Conservation (phyloP, 2,888 invertebrate genomes). For the Pachydiplax longipennis region DNA sequence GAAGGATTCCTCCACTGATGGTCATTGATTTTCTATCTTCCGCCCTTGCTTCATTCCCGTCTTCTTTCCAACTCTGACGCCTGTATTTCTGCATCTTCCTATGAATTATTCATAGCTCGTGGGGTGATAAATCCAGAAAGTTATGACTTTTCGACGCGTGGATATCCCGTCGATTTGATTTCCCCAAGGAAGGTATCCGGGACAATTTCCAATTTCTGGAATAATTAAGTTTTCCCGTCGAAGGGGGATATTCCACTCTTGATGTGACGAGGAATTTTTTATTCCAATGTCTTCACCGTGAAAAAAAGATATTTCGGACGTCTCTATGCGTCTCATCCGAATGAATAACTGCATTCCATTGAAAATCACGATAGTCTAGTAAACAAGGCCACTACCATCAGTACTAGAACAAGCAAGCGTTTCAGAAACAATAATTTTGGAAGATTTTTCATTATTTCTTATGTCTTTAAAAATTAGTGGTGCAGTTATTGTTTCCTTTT, state of each 20-base stretch:
- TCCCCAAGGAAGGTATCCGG: not conserved
- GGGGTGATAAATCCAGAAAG: not conserved
- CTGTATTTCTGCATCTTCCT: not conserved
- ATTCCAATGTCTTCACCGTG: not conserved
- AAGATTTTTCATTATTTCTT: too few relatives aligned
- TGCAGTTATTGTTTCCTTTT: too few relatives aligned
- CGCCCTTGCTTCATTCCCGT: not conserved
- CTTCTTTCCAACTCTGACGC: not conserved
- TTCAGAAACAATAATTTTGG: too few relatives aligned
- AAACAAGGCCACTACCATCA: too few relatives aligned
- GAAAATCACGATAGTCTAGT: not conserved
- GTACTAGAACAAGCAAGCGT: too few relatives aligned
- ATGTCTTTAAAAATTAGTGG: too few relatives aligned
- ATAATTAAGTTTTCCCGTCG: conserved; percentile 11
- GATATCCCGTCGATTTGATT: conserved; percentile 33
- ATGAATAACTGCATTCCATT: not conserved
- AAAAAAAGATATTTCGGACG: not conserved
- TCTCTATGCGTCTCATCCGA: not conserved
- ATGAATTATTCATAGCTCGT: not conserved
- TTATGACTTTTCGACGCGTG: conserved; percentile 11
- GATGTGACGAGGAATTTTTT: not conserved
- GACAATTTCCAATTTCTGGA: not conserved
- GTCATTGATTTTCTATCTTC: too few relatives aligned
- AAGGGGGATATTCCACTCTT: not conserved
- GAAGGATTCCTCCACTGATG: too few relatives aligned